Evolutionary conservation across 2,797 vertebrate species (phyloP).

Genomic region (Nannoperca australis): DNA sequence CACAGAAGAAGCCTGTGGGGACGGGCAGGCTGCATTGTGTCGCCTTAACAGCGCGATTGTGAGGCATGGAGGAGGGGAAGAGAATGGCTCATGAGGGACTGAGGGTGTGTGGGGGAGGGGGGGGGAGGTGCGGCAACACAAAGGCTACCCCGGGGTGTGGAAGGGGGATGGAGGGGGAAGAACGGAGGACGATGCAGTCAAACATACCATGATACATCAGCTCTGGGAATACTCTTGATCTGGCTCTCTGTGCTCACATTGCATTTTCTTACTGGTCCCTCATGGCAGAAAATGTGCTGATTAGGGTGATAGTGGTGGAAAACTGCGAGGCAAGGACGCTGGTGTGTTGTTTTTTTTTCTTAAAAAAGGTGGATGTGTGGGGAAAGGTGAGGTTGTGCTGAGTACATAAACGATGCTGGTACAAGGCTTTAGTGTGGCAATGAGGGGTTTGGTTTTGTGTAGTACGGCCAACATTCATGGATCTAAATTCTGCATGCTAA

Average conservation of each 20-base stretch:
- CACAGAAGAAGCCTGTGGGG: constrained; percentile 76
- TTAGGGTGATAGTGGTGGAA: constrained; percentile 58
- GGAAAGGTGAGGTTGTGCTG: constrained; percentile 65
- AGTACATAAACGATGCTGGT: constrained; percentile 51
- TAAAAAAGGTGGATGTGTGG: constrained; percentile 63
- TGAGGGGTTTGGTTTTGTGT: constrained; percentile 43
- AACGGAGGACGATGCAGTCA: constrained; percentile 63
- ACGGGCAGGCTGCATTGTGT: constrained; percentile 77
- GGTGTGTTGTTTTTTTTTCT: constrained; percentile 32
- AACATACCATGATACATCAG: constrained; percentile 58
- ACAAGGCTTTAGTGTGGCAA: constrained; percentile 39
- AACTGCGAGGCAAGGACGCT: constrained; percentile 45
- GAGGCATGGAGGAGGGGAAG: constrained; percentile 77
- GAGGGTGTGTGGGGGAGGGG: constrained; percentile 64
- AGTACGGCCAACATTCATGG: constrained; percentile 14
- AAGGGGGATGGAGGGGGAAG: constrained; percentile 57
- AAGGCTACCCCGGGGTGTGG: constrained; percentile 80
- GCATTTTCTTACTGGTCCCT: constrained; percentile 70
- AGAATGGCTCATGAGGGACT: constrained; percentile 66
- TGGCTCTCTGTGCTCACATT: constrained; percentile 57
- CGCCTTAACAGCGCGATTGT: constrained; percentile 82
- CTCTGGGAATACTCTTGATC: constrained; percentile 72
- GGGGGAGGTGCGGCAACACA: constrained; percentile 59
- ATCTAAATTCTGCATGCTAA: constrained; percentile 58
- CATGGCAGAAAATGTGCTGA: constrained; percentile 74